phyloP scores from a whole-genome alignment of 2,888 invertebrate genomes.

The Chymomyza procnemis region DNA sequence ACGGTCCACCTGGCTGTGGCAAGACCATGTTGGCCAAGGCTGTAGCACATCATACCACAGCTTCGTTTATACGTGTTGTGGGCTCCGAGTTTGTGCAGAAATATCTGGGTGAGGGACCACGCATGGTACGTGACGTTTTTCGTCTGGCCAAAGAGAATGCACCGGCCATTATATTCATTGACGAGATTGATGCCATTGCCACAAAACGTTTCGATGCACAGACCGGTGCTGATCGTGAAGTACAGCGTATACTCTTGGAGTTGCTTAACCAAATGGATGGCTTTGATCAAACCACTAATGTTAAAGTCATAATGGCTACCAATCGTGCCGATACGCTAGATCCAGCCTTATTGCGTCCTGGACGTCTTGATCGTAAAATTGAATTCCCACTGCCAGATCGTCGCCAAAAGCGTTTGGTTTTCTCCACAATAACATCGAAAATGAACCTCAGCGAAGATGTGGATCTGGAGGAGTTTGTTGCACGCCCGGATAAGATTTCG shows the following conservation, averaged over 20 bases:
- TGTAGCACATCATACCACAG: slow-evolving; percentile 98
- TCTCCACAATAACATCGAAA: slow-evolving; percentile 96
- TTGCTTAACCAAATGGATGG: slow-evolving; percentile 99
- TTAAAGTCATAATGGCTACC: slow-evolving; percentile 98
- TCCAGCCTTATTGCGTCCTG: slow-evolving; percentile 85
- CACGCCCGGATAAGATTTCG: slow-evolving; percentile 98
- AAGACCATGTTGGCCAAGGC: slow-evolving; percentile 99
- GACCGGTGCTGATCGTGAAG: slow-evolving; percentile 98
- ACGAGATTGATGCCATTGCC: slow-evolving; percentile 99
- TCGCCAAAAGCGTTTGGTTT: slow-evolving; percentile 95
- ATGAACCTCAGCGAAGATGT: slow-evolving; percentile 99
- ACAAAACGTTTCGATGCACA: slow-evolving; percentile 99
- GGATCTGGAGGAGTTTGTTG: slow-evolving; percentile 99
- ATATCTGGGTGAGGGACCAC: slow-evolving; percentile 98
- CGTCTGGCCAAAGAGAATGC: slow-evolving; percentile 99
- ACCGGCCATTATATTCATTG: slow-evolving; percentile 99
- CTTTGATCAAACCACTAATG: slow-evolving; percentile 99
- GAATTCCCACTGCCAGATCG: slow-evolving; percentile 96
- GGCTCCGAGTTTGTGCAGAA: slow-evolving; percentile 99
- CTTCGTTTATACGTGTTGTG: slow-evolving; percentile 98
- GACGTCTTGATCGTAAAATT: slow-evolving; percentile 98
- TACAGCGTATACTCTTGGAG: slow-evolving; percentile 97
- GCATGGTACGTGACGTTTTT: slow-evolving; percentile 99
- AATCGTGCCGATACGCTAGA: slow-evolving; percentile 98
- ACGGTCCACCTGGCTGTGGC: slow-evolving; percentile 99